Evolutionary conservation across 2,113 vertebrate genomes (phyloP), one percentile per base, ranked within the genome.

Genomic region (Esox niger): DNA sequence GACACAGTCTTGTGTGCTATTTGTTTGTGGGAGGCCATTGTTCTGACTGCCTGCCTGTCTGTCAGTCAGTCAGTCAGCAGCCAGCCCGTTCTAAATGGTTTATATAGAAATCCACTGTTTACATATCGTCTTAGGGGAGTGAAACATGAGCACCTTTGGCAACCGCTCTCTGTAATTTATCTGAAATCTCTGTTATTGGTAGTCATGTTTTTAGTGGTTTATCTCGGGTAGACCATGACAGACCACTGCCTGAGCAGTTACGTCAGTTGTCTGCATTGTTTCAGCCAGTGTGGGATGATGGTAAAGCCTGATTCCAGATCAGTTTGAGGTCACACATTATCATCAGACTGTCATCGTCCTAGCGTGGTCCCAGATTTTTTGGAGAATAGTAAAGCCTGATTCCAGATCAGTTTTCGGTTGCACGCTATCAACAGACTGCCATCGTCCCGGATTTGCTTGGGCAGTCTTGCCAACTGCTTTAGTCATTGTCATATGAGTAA

Each of bases 111-210:
- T n/a, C 20, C 26, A 30, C 35, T 47, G 35, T 46, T 64, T 61
- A 61, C 59, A 61, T 35, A 61, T 61, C 49, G 43, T 64, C 43
- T 64, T 38, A 64, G 33, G n/a, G n/a, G 9, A 64, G 62, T 29
- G 62, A 64, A 62, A 64, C 43, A 20, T 47, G 43, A 64, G 43
- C 26, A 46, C 20, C 43, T 2, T 21, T 64, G 62, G 62, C 62
- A 64, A 11, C 62, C 43, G 3, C 9, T 47, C 26, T 47, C 13
- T 64, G 62, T 64, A 47, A 64, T 64, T 64, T 47, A 4, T 20
- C 29, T 6, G 27, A 49, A 20, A 11, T 27, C 38, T n/a, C 20
- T 35, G 2, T 21, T 33, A 61, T 23, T 9, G 30, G 25, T 15
- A 17, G 25, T 43, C 13, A 3, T 46, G 38, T 29, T 29, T 46